Conservation (phyloP, 2,113 vertebrate species). For the Anarrhichthys ocellatus region DNA sequence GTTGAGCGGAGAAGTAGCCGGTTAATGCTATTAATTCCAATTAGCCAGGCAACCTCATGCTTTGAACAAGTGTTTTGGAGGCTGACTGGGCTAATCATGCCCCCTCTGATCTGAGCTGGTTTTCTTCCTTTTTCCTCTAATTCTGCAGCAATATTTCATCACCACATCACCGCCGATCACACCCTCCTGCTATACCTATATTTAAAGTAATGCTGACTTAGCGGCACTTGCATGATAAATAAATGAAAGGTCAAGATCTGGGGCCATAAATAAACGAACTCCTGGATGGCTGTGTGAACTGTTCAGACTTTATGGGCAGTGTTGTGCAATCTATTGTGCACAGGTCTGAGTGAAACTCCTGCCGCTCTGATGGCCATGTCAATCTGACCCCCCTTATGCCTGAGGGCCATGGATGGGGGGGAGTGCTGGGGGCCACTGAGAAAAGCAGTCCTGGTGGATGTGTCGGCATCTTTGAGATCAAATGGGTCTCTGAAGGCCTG, state of each 20-base stretch:
- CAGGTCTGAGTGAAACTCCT: not conserved
- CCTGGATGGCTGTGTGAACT: slow-evolving; percentile 7
- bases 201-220: slow-evolving; percentile 48
- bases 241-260: slow-evolving; percentile 54
- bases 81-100: not conserved
- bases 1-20: slow-evolving; percentile 48
- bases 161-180: not conserved
- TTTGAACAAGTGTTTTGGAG: not conserved
- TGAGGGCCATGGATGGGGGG: not conserved
- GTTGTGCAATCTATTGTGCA: slow-evolving; percentile 4
- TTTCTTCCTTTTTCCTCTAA: not conserved
- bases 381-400: slow-evolving; percentile 15
- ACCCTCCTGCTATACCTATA: not conserved
- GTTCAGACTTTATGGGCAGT: not conserved
- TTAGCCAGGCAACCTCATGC: slow-evolving; percentile 42
- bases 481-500: slow-evolving; percentile 41
- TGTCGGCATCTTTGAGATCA: slow-evolving; percentile 44
- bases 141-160: not conserved
- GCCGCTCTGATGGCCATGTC: slow-evolving; percentile 7
- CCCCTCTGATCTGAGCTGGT: slow-evolving; percentile 2
- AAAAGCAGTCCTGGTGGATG: slow-evolving; percentile 2
- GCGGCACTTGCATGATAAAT: slow-evolving; percentile 42
- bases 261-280: slow-evolving; percentile 59
- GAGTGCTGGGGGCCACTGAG: slow-evolving; percentile 18
- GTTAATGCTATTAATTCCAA: slow-evolving; percentile 51